Conservation (phyloP, 2,797 vertebrate genomes). For the Smutsia gigantea region DNA sequence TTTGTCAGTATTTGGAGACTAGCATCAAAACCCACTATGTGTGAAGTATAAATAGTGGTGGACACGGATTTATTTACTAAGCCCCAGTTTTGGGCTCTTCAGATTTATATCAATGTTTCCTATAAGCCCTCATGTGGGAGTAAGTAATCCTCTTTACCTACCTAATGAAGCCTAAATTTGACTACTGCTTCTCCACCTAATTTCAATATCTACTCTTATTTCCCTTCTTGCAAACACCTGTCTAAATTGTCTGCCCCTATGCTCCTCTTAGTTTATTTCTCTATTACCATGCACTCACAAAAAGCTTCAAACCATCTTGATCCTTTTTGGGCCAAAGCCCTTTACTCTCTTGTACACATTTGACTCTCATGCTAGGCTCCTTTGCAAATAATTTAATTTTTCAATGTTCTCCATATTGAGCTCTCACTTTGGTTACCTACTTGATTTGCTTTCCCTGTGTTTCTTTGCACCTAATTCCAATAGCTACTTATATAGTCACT, state of each 20-base stretch:
- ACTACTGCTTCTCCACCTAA: background rate
- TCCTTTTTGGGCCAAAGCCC: background rate
- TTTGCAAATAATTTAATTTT: background rate
- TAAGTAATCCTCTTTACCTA: background rate
- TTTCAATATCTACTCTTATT: background rate
- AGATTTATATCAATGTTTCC: background rate
- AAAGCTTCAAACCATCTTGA: background rate
- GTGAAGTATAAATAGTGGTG: background rate
- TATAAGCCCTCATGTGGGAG: background rate
- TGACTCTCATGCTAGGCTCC: background rate
- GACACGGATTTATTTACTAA: background rate
- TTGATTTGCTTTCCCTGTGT: slow-evolving; percentile 1
- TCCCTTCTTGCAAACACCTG: background rate
- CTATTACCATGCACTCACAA: background rate
- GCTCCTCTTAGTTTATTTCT: background rate
- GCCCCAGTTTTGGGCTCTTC: background rate
- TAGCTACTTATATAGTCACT: background rate
- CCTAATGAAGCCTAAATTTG: background rate
- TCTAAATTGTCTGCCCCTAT: background rate
- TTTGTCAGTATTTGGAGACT: background rate
- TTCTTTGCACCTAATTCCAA: background rate
- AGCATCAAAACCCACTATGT: background rate
- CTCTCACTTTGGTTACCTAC: background rate
- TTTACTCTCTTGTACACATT: background rate
- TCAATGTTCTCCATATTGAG: background rate